These are phyloP conservation scores for Plumapathes pennacea DNA, from an alignment of 92 coral and sea anemone species.

Conservation along the genomic window DNA sequence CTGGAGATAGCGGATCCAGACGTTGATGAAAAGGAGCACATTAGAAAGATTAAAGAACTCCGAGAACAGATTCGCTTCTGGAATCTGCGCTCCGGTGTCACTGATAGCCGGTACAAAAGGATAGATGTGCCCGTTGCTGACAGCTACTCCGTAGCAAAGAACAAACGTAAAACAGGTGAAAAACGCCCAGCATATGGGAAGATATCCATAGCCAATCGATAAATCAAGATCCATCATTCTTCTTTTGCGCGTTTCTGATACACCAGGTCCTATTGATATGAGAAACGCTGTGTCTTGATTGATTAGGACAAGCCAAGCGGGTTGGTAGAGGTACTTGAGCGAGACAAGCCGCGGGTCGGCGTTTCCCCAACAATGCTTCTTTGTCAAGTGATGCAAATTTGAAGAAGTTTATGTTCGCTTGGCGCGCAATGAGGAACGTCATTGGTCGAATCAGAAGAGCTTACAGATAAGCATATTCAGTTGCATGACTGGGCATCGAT, in stretches of 20 bases:
- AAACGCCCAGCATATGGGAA: slow-evolving; percentile 88
- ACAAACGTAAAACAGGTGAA: slow-evolving; percentile 82
- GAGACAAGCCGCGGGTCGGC: too few species aligned
- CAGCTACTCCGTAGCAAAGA: slow-evolving; percentile 88
- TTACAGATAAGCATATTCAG: too few species aligned
- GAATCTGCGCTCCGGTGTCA: slow-evolving; percentile 93
- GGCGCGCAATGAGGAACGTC: too few species aligned
- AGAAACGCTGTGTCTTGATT: too few species aligned
- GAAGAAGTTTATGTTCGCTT: too few species aligned
- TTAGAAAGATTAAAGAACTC: slow-evolving; percentile 87
- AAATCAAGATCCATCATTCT: slow-evolving; percentile 66
- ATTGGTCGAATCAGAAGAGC: too few species aligned
- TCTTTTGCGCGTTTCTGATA: too few species aligned
- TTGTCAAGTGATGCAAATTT: background rate
- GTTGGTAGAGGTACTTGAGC: too few species aligned
- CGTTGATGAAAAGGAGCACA: slow-evolving; percentile 65
- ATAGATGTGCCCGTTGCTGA: slow-evolving; percentile 76
- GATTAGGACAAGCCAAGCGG: too few species aligned
- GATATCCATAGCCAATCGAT: slow-evolving; percentile 86
- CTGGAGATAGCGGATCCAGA: slow-evolving; percentile 85
- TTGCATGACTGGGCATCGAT: too few species aligned
- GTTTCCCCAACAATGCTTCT: background rate
- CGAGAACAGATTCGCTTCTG: slow-evolving; percentile 92
- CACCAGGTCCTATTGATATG: too few species aligned
- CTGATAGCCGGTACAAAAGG: slow-evolving; percentile 98